Evolutionary conservation across 1,140 invertebrate species (phyloP), one percentile per base, ranked within the genome.

Genomic region (Drosophila grimshawi): DNA sequence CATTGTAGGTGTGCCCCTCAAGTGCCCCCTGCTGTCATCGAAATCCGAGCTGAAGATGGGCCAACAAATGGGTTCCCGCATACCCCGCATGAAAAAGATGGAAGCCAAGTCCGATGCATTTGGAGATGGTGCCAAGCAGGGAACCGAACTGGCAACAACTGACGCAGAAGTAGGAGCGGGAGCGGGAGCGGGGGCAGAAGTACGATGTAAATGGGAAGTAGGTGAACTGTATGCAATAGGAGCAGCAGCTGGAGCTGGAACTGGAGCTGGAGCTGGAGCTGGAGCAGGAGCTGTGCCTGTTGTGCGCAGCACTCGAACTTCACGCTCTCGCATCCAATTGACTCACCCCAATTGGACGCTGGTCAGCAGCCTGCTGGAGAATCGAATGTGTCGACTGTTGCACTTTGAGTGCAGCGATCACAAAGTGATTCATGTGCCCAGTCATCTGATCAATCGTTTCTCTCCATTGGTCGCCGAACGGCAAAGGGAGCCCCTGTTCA

Each of bases 331-430:
- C 55, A 80, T 80, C 5, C 45, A 71, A n/a, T 1, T 80, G 65
- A 65, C 64, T 0, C 64, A 80, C 43, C 64, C 4, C 19, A 48
- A 68, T 4, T 68, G 56, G 66, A 5, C 32, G 35, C 8, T 0
- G 11, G 10, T 2, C 19, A 51, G 8, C 19, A 19, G 19, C 19
- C 19, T 19, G 19, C 19, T 19, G 19, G 19, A 19, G n/a, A 43
- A 7, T 29, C 8, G 7, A 19, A 19, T 19, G 19, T 19, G 19
- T 19, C 19, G 19, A 19, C 5, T 45, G 6, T n/a, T 69, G 6
- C 37, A 56, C 2, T 75, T 83, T 3, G 7, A 49, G 32, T 83
- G 80, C 64, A 65, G 64, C 8, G 81, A 85, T 35, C 43, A 63
- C 30, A 33, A 43, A n/a, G 11, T 39, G 4, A 32, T 85, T 32